Base-by-base conservation (phyloP, 2,113 vertebrate species). In the Coptodon rendalli region DNA sequence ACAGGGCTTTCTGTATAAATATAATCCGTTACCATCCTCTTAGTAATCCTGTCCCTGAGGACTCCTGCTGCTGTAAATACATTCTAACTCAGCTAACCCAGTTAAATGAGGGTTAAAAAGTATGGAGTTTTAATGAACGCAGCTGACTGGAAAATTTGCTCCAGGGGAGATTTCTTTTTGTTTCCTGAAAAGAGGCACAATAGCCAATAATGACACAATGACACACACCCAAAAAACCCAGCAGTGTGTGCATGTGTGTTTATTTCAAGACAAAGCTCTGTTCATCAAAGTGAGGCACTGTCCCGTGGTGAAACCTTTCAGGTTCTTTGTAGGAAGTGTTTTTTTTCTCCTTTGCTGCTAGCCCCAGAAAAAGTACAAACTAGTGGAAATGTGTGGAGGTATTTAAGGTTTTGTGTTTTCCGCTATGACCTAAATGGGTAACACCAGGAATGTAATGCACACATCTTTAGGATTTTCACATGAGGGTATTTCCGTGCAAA, bases 61-160 rank as follows among this genome's bases (percentile, higher is more conserved):
- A 68, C 81, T 34, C 57, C 68, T 34, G 82, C 68, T 43, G 83
- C 87, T 52, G 66, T 66, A 36, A 76, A 81, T 22, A 76, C 6
- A 7, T n/a, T 78, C 45, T 52, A 31, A 78, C 43, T 76, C 86
- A 24, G 81, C 68, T 84, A 78, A 78, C 73, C 63, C 6, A 68
- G 82, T 57, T 83, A 84, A 81, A 63, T 11, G 50, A 82, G 53
- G 66, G 78, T 61, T 87, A 61, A 68, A 87, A 76, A 73, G 57
- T 14, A 84, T 27, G 22, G 57, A 73, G 59, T n/a, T 54, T 87
- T 82, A 91, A 81, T 61, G 48, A 84, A 79, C 38, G 40, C 79
- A 83, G 84, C 91, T 82, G 91, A 88, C 63, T 34, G 84, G 76
- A 85, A 87, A 90, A 83, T n/a, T 78, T 9, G 24, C 84, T 63